Evolutionary conservation across 2,113 vertebrate species (phyloP), one percentile per base, ranked within the genome.

Genomic region (Rattus rattus): DNA sequence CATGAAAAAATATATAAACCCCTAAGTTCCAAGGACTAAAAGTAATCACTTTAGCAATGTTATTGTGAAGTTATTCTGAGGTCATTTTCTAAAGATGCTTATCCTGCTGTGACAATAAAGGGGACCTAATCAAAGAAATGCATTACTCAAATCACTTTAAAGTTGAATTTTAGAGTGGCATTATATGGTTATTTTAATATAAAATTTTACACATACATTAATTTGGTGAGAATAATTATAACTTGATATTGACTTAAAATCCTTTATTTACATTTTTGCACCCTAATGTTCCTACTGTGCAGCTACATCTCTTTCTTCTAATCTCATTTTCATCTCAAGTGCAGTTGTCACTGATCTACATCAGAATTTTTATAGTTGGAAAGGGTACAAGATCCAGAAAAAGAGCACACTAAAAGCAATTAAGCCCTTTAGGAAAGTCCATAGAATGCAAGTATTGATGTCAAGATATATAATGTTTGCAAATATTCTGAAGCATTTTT

Each of bases 111-210:
- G 69, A 89, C 49, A 94, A 11, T 14, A 72, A 16, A 69, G 11
- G 87, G 0, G 20, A 52, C 7, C 52, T 88, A 92, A 84, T 47
- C 59, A 93, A 79, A 8, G 20, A 93, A 76, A 0, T 30, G 7
- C 22, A 52, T 88, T 87, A 47, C 28, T 87, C 30, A 24, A 59
- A 52, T 76, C 52, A 26, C 89, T 72, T 61, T 75, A 61, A 81
- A 88, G 43, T 67, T 92, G 39, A 56, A 65, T 87, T 94, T 89
- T 95, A 96, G 28, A 65, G 20, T 85, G n/a, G 26, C 17, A 59
- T 52, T 56, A 30, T 20, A 11, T 59, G 28, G 33, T 91, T 88
- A 94, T 73, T 28, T 91, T 86, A 63, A 69, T 61, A 63, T 33
- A 72, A 5, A 77, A 9, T 75, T 92, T 92, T 26, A 28, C 0